A percentile compares a stretch with the other conserved stretches of the same genome.
Conservation (phyloP, 2,797 vertebrate species). For the Cynopterus sphinx region DNA sequence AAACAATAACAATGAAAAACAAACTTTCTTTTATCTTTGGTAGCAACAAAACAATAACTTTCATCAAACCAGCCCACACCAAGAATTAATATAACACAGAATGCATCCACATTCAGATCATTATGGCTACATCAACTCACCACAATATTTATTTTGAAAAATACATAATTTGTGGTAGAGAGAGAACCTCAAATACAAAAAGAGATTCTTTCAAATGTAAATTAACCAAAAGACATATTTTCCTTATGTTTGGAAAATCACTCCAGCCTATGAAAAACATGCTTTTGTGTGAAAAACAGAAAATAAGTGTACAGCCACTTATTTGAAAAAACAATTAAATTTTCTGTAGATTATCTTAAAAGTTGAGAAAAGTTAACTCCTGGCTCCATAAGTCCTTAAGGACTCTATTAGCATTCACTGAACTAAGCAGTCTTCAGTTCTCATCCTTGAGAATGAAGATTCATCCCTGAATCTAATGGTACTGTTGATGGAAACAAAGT, state of each 20-base stretch:
- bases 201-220: conserved; percentile 75
- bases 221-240: conserved; percentile 69
- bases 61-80: conserved; percentile 69
- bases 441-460: neutral
- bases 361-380: conserved; percentile 62
- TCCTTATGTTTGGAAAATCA: conserved; percentile 58
- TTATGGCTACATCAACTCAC: conserved; percentile 76
- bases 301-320: conserved; percentile 20
- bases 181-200: conserved; percentile 38
- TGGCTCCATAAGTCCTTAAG: conserved; percentile 57
- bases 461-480: neutral
- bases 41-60: conserved; percentile 75
- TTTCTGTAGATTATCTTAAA: conserved; percentile 57
- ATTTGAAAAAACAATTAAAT: conserved; percentile 62
- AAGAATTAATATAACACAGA: conserved; percentile 76
- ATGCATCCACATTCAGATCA: conserved; percentile 68
- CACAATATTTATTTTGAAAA: conserved; percentile 85
- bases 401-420: conserved; percentile 81
- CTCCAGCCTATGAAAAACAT: conserved; percentile 46
- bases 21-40: conserved; percentile 75
- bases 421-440: conserved; percentile 84
- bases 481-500: neutral
- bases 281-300: conserved; percentile 9
- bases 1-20: conserved; percentile 55
- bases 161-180: conserved; percentile 77